Percentiles rank a stretch among this genome's conserved stretches.
Evolutionary conservation across 1,140 invertebrate species (phyloP).

Genomic region (Drosophila teissieri): DNA sequence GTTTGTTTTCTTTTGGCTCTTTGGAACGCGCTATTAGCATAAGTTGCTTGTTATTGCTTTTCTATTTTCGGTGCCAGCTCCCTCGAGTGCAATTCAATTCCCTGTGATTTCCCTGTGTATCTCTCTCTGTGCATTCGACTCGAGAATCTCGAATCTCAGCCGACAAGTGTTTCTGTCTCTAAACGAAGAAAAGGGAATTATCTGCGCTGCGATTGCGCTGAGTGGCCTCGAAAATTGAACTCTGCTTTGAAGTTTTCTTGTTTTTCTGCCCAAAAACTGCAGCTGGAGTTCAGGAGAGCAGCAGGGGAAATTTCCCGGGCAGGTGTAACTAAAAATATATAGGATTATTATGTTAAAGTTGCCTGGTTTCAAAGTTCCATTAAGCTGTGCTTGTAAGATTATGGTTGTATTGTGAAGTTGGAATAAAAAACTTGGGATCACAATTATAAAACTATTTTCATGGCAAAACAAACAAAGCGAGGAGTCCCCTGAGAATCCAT

Average conservation of each 20-base stretch:
- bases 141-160: constrained; percentile 23
- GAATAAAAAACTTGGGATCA: neutral
- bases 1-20: constrained; percentile 51
- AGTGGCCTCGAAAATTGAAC: constrained; percentile 60
- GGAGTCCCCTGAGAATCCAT: neutral
- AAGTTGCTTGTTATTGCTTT: constrained; percentile 60
- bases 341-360: neutral
- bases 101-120: constrained; percentile 11
- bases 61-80: constrained; percentile 43
- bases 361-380: neutral
- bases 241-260: constrained; percentile 46
- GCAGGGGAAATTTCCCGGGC: constrained; percentile 3
- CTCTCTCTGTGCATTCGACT: neutral
- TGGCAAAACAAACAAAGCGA: constrained; percentile 26
- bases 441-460: constrained; percentile 23
- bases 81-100: constrained; percentile 40
- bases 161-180: constrained; percentile 59
- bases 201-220: constrained; percentile 44
- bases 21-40: constrained; percentile 81
- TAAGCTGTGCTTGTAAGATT: neutral
- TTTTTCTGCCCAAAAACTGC: constrained; percentile 8
- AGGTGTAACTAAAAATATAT: constrained; percentile 15
- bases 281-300: constrained; percentile 33
- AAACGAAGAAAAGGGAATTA: constrained; percentile 20
- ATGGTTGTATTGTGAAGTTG: neutral